A percentile compares a stretch with the other conserved stretches of the same genome.
These are phyloP conservation scores for Pseudochirops cupreus DNA, from an alignment of 2,797 vertebrate species.

Conservation along the genomic window DNA sequence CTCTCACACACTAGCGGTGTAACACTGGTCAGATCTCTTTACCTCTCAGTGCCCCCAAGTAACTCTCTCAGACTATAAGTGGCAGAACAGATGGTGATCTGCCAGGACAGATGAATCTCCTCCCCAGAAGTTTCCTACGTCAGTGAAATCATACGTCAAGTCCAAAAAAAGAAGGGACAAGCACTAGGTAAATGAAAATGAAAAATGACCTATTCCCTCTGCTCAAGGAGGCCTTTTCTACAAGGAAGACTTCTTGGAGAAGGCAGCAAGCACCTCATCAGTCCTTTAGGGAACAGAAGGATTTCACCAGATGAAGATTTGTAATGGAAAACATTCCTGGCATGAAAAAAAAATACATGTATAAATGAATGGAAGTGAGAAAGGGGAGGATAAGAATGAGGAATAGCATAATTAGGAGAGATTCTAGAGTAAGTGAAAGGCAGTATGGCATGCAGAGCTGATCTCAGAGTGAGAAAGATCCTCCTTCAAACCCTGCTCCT, in stretches of 20 bases:
- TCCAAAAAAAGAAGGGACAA: not conserved
- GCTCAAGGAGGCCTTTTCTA: not conserved
- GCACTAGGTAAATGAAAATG: not conserved
- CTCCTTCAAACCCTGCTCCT: too few relatives aligned
- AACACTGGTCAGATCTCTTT: not conserved
- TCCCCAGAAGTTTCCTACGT: not conserved
- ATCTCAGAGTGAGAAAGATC: too few relatives aligned
- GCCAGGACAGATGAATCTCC: not conserved
- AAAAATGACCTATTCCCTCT: not conserved
- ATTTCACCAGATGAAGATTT: not conserved
- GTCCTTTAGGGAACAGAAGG: not conserved
- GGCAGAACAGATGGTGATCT: not conserved
- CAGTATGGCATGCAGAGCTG: too few relatives aligned
- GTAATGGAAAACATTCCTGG: not conserved
- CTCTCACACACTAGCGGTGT: not conserved
- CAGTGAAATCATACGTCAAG: not conserved
- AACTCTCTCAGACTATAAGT: not conserved
- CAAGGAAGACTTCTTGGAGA: not conserved
- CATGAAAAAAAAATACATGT: not conserved
- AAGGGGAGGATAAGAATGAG: not conserved
- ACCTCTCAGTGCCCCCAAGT: not conserved
- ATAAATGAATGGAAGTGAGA: not conserved
- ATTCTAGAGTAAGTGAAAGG: too few relatives aligned
- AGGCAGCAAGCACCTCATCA: not conserved
- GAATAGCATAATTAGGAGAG: not conserved